Percentiles rank a stretch among this genome's conserved stretches.
phyloP scores from a whole-genome alignment of 2,113 vertebrate species.

The Sclerurus mexicanus region DNA sequence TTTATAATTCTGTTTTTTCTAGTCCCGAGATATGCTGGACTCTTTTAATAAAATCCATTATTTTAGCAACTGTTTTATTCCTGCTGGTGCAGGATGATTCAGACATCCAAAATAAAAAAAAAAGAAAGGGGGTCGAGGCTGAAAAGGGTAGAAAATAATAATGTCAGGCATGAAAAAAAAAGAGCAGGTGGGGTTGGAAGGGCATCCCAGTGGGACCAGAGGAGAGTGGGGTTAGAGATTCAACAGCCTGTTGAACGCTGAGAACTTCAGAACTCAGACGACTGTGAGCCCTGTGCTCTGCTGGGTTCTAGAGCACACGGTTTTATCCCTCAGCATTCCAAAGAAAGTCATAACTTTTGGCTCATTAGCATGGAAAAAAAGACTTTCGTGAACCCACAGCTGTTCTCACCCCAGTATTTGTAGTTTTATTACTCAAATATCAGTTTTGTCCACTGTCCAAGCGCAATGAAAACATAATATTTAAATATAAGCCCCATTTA shows the following conservation, averaged over 20 bases:
- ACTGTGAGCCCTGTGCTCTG: neutral
- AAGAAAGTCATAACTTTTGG: slow-evolving; percentile 38
- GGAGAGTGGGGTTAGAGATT: neutral
- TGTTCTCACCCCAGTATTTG: slow-evolving; percentile 56
- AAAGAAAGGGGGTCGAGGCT: neutral
- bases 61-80: neutral
- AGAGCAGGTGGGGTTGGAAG: neutral
- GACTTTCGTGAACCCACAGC: slow-evolving; percentile 30
- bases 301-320: neutral
- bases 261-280: neutral
- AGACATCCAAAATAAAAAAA: neutral
- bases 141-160: neutral
- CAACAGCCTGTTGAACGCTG: neutral
- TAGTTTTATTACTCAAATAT: slow-evolving; percentile 56
- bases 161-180: neutral
- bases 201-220: neutral
- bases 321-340: neutral
- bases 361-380: slow-evolving; percentile 62
- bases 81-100: neutral
- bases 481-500: slow-evolving; percentile 67
- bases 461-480: slow-evolving; percentile 62
- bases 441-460: slow-evolving; percentile 45
- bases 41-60: neutral
- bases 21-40: neutral
- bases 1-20: neutral